Conservation (phyloP, 1,140 invertebrate species). For the Physella acuta region DNA sequence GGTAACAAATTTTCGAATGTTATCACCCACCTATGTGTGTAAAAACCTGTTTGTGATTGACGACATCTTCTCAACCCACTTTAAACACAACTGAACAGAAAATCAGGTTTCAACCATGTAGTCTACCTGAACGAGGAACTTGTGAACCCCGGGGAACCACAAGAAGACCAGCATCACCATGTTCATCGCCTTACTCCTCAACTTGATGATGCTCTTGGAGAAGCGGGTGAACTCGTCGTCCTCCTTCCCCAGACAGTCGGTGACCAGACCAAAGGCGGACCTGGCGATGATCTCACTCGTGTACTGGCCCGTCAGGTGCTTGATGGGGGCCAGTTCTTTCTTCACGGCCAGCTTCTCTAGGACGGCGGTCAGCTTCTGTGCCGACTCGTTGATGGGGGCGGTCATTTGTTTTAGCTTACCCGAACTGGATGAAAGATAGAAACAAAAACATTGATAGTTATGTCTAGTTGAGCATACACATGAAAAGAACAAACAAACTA, state of each 20-base stretch:
- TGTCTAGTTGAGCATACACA: no score
- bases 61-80: no score
- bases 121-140: constrained; percentile 5
- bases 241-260: constrained; percentile 7
- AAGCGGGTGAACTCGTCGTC: constrained; percentile 13
- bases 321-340: neutral
- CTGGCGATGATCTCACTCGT: constrained; percentile 17
- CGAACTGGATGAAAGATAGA: neutral
- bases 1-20: no score
- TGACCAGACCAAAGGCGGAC: constrained; percentile 11
- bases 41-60: no score
- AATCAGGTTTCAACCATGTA: no score
- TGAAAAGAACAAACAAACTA: no score
- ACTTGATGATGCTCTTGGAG: neutral
- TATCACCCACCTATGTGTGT: no score
- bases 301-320: constrained; percentile 3
- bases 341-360: neutral
- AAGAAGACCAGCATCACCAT: neutral
- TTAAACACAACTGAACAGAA: no score
- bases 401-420: constrained; percentile 15
- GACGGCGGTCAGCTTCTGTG: neutral
- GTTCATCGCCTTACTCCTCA: neutral
- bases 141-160: neutral
- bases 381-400: constrained; percentile 3
- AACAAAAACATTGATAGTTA: no score